A percentile compares a stretch with the other conserved stretches of the same genome.
phyloP scores from a whole-genome alignment of 1,140 invertebrate genomes.

The Nebria ingens region DNA sequence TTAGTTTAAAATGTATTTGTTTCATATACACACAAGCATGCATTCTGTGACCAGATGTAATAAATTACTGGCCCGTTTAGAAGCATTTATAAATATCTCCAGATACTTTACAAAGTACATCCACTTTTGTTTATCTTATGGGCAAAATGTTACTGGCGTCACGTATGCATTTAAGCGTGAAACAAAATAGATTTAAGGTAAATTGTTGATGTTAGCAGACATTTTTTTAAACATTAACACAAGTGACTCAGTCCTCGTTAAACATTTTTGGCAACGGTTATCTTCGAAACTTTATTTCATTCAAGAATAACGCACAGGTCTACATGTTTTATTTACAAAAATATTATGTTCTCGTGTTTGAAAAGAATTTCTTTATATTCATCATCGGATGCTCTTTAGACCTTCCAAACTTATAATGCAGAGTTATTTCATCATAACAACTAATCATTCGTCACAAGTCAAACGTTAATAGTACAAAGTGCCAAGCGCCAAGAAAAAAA shows the following conservation, averaged over 20 bases:
- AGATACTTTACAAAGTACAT: not conserved
- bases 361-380: not conserved
- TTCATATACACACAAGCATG: no score
- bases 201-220: not conserved
- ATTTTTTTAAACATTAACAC: not conserved
- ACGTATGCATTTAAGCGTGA: not conserved
- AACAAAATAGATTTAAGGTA: not conserved
- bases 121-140: not conserved
- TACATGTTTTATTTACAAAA: conserved; percentile 1
- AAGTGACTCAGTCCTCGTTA: not conserved
- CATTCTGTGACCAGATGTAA: no score
- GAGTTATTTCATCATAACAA: not conserved
- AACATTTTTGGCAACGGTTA: not conserved
- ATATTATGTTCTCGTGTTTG: not conserved
- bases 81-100: no score
- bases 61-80: no score
- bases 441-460: no score
- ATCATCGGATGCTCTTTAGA: not conserved
- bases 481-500: no score
- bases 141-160: not conserved
- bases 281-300: not conserved
- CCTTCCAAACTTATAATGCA: not conserved
- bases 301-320: not conserved
- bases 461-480: no score
- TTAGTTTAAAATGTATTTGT: no score